A percentile compares a stretch with the other conserved stretches of the same genome.
phyloP scores from a whole-genome alignment of 2,113 vertebrate species.

The Seriola rivoliana region DNA sequence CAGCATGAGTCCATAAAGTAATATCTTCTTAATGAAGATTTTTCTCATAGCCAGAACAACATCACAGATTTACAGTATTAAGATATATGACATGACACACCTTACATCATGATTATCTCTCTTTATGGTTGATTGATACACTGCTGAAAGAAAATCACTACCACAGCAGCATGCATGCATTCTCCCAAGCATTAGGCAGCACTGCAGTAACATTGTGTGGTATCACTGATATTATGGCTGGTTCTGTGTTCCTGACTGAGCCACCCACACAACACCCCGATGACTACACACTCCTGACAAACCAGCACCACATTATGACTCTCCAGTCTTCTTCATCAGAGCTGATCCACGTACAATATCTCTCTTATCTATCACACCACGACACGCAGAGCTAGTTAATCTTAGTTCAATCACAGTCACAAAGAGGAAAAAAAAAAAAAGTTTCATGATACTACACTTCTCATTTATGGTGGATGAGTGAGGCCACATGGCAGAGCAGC shows the following conservation, averaged over 20 bases:
- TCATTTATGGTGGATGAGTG: conserved; percentile 35
- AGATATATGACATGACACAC: not conserved
- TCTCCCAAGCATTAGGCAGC: conserved; percentile 35
- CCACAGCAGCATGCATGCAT: not conserved
- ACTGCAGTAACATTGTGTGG: conserved; percentile 64
- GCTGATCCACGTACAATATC: conserved; percentile 1
- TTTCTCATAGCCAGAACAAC: not conserved
- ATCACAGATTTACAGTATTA: not conserved
- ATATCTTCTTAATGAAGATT: not conserved
- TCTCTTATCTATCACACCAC: not conserved
- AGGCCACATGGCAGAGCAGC: conserved; percentile 53
- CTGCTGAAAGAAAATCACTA: not conserved
- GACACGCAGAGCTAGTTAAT: too few relatives aligned
- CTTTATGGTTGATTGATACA: not conserved
- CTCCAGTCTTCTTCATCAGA: conserved; percentile 14
- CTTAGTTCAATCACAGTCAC: conserved; percentile 6
- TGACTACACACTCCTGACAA: conserved; percentile 46
- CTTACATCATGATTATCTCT: conserved; percentile 7
- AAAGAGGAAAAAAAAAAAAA: conserved; percentile 41
- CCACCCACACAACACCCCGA: conserved; percentile 61
- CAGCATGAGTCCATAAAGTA: conserved; percentile 50
- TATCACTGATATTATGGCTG: conserved; percentile 59
- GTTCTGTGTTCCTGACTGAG: conserved; percentile 57
- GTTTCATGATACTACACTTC: conserved; percentile 39
- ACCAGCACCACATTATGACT: conserved; percentile 42